These are phyloP conservation scores for Choreutis nemorana DNA, from an alignment of 2,888 invertebrate species.

Conservation along the genomic window DNA sequence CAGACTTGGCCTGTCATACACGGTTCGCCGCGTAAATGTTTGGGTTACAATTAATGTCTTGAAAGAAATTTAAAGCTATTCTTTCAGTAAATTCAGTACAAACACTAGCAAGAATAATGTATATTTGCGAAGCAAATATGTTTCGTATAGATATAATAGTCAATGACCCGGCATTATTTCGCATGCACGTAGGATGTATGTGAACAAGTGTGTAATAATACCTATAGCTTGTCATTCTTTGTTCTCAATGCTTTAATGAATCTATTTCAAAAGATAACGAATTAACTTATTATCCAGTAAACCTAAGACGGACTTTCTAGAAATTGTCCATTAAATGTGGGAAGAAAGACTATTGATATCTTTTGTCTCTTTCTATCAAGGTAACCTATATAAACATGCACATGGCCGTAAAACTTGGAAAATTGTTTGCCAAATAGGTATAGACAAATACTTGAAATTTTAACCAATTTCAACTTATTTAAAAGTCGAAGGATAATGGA, in stretches of 20 bases:
- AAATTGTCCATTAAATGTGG: constrained; percentile 10
- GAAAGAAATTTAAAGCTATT: too few relatives aligned
- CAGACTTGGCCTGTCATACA: constrained; percentile 38
- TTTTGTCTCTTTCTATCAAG: constrained; percentile 24
- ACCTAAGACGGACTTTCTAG: constrained; percentile 5
- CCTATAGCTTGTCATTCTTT: constrained; percentile 24
- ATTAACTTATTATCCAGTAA: constrained; percentile 22
- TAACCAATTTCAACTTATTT: not conserved
- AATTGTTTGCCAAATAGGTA: too few relatives aligned
- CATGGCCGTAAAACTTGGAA: constrained; percentile 22
- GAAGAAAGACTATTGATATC: constrained; percentile 21
- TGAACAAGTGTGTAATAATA: constrained; percentile 11
- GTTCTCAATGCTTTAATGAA: constrained; percentile 24
- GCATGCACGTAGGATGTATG: constrained; percentile 36
- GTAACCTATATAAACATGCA: constrained; percentile 25
- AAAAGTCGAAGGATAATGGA: not conserved
- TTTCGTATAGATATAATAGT: too few relatives aligned
- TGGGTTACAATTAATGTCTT: constrained; percentile 12
- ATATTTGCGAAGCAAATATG: too few relatives aligned
- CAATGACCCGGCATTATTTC: constrained; percentile 60
- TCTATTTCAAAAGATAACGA: constrained; percentile 11
- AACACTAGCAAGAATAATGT: too few relatives aligned
- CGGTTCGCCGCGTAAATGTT: constrained; percentile 30
- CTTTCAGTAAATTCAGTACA: too few relatives aligned
- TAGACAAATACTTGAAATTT: not conserved